Conservation (phyloP, 2,113 vertebrate species). For the Brienomyrus longianalis region DNA sequence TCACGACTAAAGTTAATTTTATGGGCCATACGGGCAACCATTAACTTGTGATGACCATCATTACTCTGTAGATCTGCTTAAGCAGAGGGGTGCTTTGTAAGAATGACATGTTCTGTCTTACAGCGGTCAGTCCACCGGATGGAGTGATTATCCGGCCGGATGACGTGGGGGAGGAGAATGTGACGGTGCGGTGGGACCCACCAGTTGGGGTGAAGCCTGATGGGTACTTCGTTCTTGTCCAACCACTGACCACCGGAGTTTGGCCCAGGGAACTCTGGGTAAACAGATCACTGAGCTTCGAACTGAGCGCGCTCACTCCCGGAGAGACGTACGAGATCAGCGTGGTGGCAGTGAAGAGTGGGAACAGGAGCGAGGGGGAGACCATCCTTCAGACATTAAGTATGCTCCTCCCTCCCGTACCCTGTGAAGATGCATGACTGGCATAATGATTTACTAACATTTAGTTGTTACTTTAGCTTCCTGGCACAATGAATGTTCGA, state of each 20-base stretch:
- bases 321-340: conserved; percentile 69
- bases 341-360: conserved; percentile 60
- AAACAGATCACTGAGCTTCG: conserved; percentile 52
- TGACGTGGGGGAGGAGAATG: conserved; percentile 49
- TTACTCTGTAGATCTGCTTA: background rate
- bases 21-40: background rate
- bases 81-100: background rate
- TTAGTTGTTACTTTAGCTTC: too few species aligned
- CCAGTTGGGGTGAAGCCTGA: conserved; percentile 42
- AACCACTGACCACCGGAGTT: conserved; percentile 27
- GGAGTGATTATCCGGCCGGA: conserved; percentile 49
- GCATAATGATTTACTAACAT: too few species aligned
- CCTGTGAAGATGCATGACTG: background rate
- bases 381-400: conserved; percentile 66
- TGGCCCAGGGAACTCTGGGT: conserved; percentile 42
- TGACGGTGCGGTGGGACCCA: conserved; percentile 64
- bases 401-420: conserved; percentile 34
- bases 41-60: background rate
- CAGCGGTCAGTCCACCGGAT: conserved; percentile 62
- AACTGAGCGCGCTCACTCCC: conserved; percentile 57
- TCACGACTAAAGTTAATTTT: background rate
- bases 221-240: conserved; percentile 58
- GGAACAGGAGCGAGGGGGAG: conserved; percentile 61
- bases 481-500: background rate
- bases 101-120: conserved; percentile 8